A percentile compares a stretch with the other conserved stretches of the same genome.
phyloP scores from a whole-genome alignment of 2,113 vertebrate genomes.

The Epinephelus fuscoguttatus region DNA sequence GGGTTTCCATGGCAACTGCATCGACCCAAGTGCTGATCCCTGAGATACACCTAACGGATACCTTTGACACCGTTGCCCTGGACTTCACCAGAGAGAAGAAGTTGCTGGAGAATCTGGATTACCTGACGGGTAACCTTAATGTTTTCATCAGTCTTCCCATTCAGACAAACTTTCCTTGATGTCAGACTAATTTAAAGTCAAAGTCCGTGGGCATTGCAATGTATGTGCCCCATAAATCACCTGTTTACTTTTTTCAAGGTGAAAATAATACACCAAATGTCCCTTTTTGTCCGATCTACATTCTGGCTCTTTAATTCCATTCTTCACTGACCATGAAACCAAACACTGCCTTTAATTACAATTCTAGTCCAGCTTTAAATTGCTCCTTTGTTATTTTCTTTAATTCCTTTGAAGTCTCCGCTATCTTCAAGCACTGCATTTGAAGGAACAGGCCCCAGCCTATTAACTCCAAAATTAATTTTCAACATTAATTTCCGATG shows the following conservation, averaged over 20 bases:
- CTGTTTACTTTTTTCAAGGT: background rate
- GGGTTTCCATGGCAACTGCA: slow-evolving; percentile 98
- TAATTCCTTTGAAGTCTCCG: slow-evolving; percentile 27
- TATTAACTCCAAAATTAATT: slow-evolving; percentile 44
- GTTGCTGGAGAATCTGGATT: slow-evolving; percentile 96
- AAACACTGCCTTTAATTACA: slow-evolving; percentile 7
- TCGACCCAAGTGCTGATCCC: slow-evolving; percentile 98
- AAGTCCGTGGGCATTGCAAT: background rate
- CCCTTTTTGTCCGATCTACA: background rate
- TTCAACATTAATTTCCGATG: slow-evolving; percentile 42
- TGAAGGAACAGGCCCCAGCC: slow-evolving; percentile 15
- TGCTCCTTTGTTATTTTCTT: background rate
- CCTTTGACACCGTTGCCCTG: slow-evolving; percentile 96
- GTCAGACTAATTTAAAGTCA: background rate
- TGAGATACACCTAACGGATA: slow-evolving; percentile 97
- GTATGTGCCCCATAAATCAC: background rate
- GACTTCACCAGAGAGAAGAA: slow-evolving; percentile 99
- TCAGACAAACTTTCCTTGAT: background rate
- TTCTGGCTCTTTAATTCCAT: background rate
- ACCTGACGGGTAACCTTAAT: slow-evolving; percentile 92
- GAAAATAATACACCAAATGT: background rate
- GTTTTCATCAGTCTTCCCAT: background rate
- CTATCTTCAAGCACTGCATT: slow-evolving; percentile 23
- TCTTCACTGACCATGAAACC: slow-evolving; percentile 6
- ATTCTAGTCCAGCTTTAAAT: background rate